Percentiles rank a stretch among this genome's conserved stretches.
phyloP scores from a whole-genome alignment of 2,797 vertebrate genomes.

The Muscicapa comitata region DNA sequence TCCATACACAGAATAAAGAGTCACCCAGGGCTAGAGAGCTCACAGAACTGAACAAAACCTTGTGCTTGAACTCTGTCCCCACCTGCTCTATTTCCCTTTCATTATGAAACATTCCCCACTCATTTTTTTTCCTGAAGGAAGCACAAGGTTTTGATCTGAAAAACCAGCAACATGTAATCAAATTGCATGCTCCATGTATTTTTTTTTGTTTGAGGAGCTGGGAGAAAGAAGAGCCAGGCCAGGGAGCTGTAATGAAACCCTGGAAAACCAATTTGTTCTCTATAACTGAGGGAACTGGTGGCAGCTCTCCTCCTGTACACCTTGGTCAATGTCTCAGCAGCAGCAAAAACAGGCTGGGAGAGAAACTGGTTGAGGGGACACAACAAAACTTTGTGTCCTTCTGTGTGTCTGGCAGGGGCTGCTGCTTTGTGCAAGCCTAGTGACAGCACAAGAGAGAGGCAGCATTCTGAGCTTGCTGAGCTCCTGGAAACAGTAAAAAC shows the following conservation, averaged over 20 bases:
- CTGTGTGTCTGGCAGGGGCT: accelerated
- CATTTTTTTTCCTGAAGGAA: neutral
- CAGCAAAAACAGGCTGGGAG: neutral
- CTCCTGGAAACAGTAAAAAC: neutral
- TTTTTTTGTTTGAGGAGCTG: neutral
- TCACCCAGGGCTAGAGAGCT: neutral
- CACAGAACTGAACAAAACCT: neutral
- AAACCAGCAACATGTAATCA: neutral
- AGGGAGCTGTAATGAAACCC: neutral
- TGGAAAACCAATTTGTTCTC: neutral
- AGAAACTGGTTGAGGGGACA: neutral
- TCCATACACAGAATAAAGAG: neutral
- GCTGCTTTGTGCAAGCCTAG: neutral
- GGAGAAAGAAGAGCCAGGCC: neutral
- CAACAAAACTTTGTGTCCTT: neutral
- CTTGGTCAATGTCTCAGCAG: neutral
- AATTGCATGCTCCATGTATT: neutral
- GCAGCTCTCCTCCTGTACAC: neutral
- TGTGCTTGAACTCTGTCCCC: neutral
- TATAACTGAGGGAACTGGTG: neutral
- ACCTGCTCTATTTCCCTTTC: neutral
- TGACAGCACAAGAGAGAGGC: neutral
- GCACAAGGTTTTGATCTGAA: neutral
- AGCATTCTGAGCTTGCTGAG: neutral
- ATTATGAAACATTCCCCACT: neutral